Evolutionary conservation across 2,888 invertebrate species (phyloP).

Genomic region (Myopa testacea): DNA sequence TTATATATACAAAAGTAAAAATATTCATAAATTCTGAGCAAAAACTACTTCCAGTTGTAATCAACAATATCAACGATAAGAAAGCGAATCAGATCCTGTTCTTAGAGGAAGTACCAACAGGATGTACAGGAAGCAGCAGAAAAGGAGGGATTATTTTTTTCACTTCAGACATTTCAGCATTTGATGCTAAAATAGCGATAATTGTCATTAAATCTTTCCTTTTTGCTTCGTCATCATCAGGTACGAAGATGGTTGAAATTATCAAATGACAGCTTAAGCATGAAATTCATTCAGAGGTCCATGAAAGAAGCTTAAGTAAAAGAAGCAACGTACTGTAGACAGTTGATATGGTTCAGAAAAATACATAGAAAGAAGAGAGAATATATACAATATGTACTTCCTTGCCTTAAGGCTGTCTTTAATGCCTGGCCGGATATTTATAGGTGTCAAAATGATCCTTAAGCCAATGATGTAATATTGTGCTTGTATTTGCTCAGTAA

Average conservation of each 20-base stretch:
- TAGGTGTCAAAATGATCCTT: constrained; percentile 65
- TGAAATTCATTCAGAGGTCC: neutral
- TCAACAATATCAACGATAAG: too few relatives aligned
- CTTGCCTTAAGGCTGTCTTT: constrained; percentile 14
- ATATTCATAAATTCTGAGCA: too few relatives aligned
- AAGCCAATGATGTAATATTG: constrained; percentile 64
- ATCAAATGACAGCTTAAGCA: neutral
- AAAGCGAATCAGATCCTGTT: neutral
- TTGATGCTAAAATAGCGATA: constrained; percentile 55
- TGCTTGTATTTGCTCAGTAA: constrained; percentile 41
- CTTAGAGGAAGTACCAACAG: constrained; percentile 35
- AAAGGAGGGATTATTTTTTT: constrained; percentile 46
- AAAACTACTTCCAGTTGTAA: too few relatives aligned
- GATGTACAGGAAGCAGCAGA: constrained; percentile 50
- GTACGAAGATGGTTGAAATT: neutral
- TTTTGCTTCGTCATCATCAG: constrained; percentile 36
- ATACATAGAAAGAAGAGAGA: constrained; percentile 21
- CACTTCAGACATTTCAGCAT: constrained; percentile 42
- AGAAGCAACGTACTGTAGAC: neutral
- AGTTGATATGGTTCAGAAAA: neutral
- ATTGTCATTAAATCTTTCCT: constrained; percentile 48
- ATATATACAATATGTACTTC: constrained; percentile 42
- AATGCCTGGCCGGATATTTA: constrained; percentile 18
- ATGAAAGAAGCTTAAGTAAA: neutral
- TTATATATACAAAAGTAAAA: too few relatives aligned